phyloP scores from a whole-genome alignment of 2,797 vertebrate species.

The Enteromius paludinosus region DNA sequence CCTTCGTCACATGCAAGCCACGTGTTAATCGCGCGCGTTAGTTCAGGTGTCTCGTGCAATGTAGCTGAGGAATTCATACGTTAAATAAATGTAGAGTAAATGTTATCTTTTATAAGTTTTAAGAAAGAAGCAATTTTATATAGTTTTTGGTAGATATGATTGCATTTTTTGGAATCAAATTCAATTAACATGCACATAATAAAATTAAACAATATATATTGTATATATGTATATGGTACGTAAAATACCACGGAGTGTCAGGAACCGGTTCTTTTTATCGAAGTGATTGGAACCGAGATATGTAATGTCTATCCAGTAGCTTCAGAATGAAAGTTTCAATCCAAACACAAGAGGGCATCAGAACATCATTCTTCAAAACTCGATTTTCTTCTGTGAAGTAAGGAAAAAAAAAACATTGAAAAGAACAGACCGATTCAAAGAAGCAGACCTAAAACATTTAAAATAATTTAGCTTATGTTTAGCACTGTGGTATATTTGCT shows the following conservation, averaged over 20 bases:
- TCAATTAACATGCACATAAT: no score
- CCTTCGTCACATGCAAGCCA: neutral
- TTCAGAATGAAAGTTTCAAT: neutral
- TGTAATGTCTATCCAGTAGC: neutral
- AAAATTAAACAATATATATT: no score
- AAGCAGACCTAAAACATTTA: neutral
- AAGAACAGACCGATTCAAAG: neutral
- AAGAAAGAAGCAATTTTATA: neutral
- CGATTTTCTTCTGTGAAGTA: neutral
- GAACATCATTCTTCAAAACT: neutral
- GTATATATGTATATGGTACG: no score
- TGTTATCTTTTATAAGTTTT: neutral
- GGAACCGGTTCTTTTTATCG: neutral
- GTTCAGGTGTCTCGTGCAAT: neutral
- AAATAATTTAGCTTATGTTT: neutral
- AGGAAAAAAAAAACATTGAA: neutral
- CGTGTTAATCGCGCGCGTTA: neutral
- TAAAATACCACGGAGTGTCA: neutral
- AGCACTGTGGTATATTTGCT: neutral
- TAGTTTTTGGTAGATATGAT: neutral
- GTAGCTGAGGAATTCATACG: neutral
- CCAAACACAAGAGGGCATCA: constrained; percentile 54
- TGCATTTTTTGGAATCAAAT: neutral
- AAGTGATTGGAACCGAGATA: neutral
- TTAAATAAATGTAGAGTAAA: neutral